phyloP scores from a whole-genome alignment of 2,797 vertebrate genomes.

The Thalassophryne amazonica region DNA sequence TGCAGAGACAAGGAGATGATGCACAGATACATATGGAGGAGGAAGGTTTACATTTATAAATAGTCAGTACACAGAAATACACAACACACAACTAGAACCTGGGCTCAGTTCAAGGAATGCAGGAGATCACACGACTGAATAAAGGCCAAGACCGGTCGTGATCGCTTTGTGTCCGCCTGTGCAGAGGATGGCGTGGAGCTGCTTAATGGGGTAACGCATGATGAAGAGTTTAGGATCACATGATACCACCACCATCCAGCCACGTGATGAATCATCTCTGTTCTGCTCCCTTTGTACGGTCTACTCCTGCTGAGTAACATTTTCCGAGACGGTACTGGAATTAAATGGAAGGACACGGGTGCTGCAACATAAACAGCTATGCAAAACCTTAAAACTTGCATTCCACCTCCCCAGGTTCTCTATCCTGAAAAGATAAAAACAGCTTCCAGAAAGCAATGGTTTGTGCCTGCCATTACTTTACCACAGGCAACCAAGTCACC shows the following conservation, averaged over 20 bases:
- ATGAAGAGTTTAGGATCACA: constrained; percentile 34
- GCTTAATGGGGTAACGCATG: constrained; percentile 41
- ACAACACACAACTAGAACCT: no score
- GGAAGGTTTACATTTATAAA: background rate
- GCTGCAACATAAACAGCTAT: background rate
- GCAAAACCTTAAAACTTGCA: background rate
- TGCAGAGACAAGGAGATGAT: constrained; percentile 20
- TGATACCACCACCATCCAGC: constrained; percentile 5
- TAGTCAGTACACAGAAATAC: background rate
- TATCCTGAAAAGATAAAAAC: no score
- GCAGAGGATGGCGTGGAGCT: constrained; percentile 41
- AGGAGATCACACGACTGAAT: constrained; percentile 22
- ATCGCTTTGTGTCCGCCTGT: constrained; percentile 19
- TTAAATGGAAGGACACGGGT: background rate
- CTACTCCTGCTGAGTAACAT: constrained; percentile 42
- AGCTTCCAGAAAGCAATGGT: no score
- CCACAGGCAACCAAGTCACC: no score
- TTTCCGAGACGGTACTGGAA: constrained; percentile 27
- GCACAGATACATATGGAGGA: constrained; percentile 9
- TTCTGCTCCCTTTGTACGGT: constrained; percentile 18
- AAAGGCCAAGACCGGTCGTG: background rate
- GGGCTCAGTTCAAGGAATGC: background rate
- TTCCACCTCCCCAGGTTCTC: no score
- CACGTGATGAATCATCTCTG: constrained; percentile 41
- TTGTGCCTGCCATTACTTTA: no score